Evolutionary conservation across 2,888 invertebrate species (phyloP), one percentile per base, ranked within the genome.

Genomic region (Limnephilus marmoratus): DNA sequence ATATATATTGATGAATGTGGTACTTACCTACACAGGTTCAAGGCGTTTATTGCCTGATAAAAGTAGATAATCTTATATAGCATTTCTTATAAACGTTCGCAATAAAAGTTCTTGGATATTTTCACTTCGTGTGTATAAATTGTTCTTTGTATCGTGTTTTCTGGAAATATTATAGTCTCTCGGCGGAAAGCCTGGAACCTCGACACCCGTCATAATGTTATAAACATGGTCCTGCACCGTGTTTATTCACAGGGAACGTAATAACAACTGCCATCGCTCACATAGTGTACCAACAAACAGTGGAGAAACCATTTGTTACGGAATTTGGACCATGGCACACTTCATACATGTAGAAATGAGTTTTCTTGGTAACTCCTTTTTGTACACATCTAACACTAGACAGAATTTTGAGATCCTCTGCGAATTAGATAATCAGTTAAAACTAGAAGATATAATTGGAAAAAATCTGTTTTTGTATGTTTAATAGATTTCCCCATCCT

Each of bases 181-280:
- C 24, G 18, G 37, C 24, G 18, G 37, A 83, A 83, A 24, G 24
- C 37, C 24, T 5, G 15, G 24, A 83, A 37, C 34, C 34, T 12
- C 82, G 24, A 83, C 34, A 41, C 37, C 41, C 5, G 37, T 37
- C 83, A 68, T 24, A 49, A 49, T 49, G 13, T 49, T 49, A 68
- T n/a, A n/a, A 68, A 7, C 24, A 9, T 9, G 24, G n/a, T 68
- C 9, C 68, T 68, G 3, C 24, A 68, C 9, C 68, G 68, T 68
- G 37, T 83, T 83, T 83, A 83, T 83, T 37, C 24, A 37, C 83
- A 37, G 37, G 18, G 24, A 83, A 83, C n/a, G 83, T 83, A 83
- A 83, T 83, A 83, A 83, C 37, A 83, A 7, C 18, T 18, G 83
- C 24, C 83, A 83, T 83, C 83, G 37, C 83, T 83, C 83, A 83